A percentile compares a stretch with the other conserved stretches of the same genome.
Evolutionary conservation across 2,888 invertebrate genomes (phyloP).

Genomic region (Drosophila emarginata): DNA sequence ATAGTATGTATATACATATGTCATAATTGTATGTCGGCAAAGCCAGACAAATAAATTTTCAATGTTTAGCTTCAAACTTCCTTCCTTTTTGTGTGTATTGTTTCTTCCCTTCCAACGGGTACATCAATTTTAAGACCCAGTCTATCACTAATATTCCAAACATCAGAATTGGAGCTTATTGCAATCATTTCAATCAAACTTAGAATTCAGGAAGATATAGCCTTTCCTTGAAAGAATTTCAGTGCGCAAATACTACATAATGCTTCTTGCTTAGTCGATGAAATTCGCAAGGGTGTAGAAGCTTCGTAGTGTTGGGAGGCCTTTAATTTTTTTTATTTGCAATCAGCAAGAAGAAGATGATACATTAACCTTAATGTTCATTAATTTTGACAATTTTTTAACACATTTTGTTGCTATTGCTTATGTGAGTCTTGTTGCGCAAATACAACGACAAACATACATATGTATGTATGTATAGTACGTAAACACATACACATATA

Average conservation of each 20-base stretch:
- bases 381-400: conserved; percentile 65
- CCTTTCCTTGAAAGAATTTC: no score
- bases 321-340: conserved; percentile 28
- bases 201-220: no score
- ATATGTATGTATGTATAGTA: not conserved
- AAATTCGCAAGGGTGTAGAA: not conserved
- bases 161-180: not conserved
- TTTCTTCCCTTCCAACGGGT: conserved; percentile 1
- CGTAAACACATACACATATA: not conserved
- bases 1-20: conserved; percentile 19
- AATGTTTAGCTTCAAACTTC: conserved; percentile 16
- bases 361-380: conserved; percentile 71
- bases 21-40: conserved; percentile 34
- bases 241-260: no score
- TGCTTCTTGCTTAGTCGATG: not conserved
- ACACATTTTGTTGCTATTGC: conserved; percentile 29
- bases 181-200: no score
- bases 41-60: conserved; percentile 28
- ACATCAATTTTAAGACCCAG: not conserved
- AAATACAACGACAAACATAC: conserved; percentile 39
- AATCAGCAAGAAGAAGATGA: conserved; percentile 51
- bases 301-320: not conserved
- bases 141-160: no score
- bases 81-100: conserved; percentile 22
- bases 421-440: conserved; percentile 33